Base-by-base conservation (phyloP, 2,888 invertebrate species). In the Tenthredo mesomela region DNA sequence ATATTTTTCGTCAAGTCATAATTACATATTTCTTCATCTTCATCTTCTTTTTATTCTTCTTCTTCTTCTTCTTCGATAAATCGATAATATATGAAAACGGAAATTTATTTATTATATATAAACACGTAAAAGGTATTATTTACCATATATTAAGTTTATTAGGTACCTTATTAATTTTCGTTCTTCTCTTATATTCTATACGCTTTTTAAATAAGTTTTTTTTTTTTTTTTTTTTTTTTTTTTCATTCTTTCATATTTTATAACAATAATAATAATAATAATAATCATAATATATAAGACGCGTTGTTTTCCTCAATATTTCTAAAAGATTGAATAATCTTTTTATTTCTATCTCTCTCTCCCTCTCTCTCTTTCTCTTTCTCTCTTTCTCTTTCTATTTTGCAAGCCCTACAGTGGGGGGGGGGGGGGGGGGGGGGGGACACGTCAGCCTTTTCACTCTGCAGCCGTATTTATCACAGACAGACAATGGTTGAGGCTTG, bases 401-500 rank as follows among this genome's bases (percentile, higher is more conserved):
- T 43, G 10, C 47, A 12, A 47, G 47, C 47, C 47, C 61, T 61
- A 4, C 25, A 2, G 10, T 21, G 25, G 61, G 6, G 61, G 25
- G 9, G n/a, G n/a, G 25, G 25, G 5, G 12, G 25, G 61, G 6
- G 61, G 25, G 61, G 6, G 61, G 25, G 25, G 5, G 12, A 47
- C 25, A 61, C 61, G 25, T 4, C 21, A 25, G 10, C 33, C 67
- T 67, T 33, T 67, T 67, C 67, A 67, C 67, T 33, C 67, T 25
- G 61, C 67, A 33, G 67, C 25, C 18, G 67, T 29, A 67, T 67
- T 67, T 67, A 33, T 67, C 67, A 67, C 67, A 18, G 67, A 33
- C 33, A 67, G 67, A 67, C 67, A 67, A 67, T 67, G 29, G 33
- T 15, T 33, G 67, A 33, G 33, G 67, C 67, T 67, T 67, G 67